A percentile compares a stretch with the other conserved stretches of the same genome.
Evolutionary conservation across 2,797 vertebrate genomes (phyloP).

Genomic region (Megaceryle alcyon): DNA sequence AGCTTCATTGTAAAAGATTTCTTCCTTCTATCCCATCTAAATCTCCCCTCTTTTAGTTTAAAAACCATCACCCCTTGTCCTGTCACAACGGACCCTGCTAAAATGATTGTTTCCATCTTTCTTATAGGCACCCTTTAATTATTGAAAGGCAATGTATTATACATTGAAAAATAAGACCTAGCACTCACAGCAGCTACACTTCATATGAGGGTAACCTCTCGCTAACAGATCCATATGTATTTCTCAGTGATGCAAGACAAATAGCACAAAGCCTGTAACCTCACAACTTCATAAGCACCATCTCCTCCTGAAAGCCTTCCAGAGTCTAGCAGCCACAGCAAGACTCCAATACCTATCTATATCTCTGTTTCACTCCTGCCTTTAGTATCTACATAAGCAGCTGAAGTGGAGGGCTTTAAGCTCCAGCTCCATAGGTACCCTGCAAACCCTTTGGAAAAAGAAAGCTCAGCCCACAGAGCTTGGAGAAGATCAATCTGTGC

Average conservation of each 20-base stretch:
- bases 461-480: accelerated
- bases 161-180: background rate
- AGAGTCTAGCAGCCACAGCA: background rate
- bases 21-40: background rate
- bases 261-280: background rate
- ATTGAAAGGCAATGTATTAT: background rate
- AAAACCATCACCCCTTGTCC: background rate
- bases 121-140: background rate
- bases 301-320: background rate
- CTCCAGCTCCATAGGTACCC: accelerated
- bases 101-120: background rate
- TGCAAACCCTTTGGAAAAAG: background rate
- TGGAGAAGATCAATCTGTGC: background rate
- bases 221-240: background rate
- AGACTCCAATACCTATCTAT: background rate
- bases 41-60: background rate
- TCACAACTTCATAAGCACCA: background rate
- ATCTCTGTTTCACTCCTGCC: background rate
- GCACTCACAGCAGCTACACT: background rate
- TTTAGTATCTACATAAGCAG: accelerated
- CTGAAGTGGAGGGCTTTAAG: background rate
- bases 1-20: background rate
- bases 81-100: background rate
- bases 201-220: background rate
- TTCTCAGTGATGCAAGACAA: background rate